phyloP scores from a whole-genome alignment of 2,888 invertebrate genomes.

The Allolobophora icterica region DNA sequence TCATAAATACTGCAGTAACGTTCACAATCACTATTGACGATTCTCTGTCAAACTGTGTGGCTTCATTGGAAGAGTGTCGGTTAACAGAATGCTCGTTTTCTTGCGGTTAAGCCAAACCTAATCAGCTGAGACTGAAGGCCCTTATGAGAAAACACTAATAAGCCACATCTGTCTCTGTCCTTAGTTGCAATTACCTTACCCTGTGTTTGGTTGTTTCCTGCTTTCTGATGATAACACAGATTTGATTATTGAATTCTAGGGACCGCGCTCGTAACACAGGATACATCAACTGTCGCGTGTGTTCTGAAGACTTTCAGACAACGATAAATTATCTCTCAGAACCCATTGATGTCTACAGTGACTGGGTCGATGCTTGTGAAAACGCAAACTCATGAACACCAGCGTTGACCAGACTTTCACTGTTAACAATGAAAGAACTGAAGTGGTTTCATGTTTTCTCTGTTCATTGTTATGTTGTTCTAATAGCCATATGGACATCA shows the following conservation, averaged over 20 bases:
- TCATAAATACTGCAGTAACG: too few relatives aligned
- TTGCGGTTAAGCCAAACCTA: background rate
- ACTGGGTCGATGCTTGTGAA: constrained; percentile 99
- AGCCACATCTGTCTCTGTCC: too few relatives aligned
- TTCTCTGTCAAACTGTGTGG: background rate
- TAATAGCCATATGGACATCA: background rate
- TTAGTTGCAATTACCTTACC: background rate
- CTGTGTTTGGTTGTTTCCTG: background rate
- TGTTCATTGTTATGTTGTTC: background rate
- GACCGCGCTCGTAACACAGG: constrained; percentile 93
- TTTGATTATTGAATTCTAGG: constrained; percentile 70
- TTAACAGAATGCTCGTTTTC: background rate
- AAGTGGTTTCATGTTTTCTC: background rate
- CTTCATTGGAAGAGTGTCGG: background rate
- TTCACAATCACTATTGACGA: too few relatives aligned
- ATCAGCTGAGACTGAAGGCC: background rate
- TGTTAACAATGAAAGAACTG: background rate
- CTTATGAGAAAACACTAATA: too few relatives aligned
- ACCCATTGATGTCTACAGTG: constrained; percentile 97
- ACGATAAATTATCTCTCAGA: constrained; percentile 75
- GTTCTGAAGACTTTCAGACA: constrained; percentile 86
- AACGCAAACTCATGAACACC: constrained; percentile 74
- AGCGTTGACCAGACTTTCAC: background rate
- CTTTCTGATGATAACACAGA: background rate
- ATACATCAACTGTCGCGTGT: constrained; percentile 90